Base-by-base conservation (phyloP, 1,140 invertebrate species). In the Dendroctonus valens region DNA sequence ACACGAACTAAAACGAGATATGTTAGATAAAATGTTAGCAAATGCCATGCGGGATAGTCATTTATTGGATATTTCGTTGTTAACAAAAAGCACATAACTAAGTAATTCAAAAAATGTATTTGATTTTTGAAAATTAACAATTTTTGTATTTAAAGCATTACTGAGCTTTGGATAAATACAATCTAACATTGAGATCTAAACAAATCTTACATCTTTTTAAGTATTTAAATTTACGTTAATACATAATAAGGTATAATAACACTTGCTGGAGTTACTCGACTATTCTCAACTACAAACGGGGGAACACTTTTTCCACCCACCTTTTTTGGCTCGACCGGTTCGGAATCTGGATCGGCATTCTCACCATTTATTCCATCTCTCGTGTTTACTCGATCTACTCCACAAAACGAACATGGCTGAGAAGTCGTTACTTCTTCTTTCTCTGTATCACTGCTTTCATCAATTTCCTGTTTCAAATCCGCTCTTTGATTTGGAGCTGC, bases 391-490 rank as follows among this genome's bases (percentile, higher is more conserved):
- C 15, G 50, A n/a, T 66, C 41, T 11, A 66, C 57, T 6, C 64
- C 64, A 42, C 64, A 66, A 59, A 66, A 66, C 12, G 40, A 38
- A 52, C 64, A 66, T 9, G 64, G 57, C 40, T 51, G 12, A 12
- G 41, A 7, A 9, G 64, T 66, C 6, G 64, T 66, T 7, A 66
- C 48, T 59, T 66, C 64, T 52, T 66, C 64, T 39, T 39, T 59
- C 11, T 53, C 50, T 38, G 4, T 15, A 41, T 51, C 41, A 8
- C 6, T 14, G 3, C 26, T 26, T 26, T 26, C 26, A 26, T 26
- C 26, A 26, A 26, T 26, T 26, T 26, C 26, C 26, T 26, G 26
- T 3, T 1, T 26, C 26, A 26, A 26, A 26, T 26, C 26, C 26
- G 26, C 26, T 26, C 26, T 26, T 26, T 26, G 26, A 26, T 26